Evolutionary conservation across 2,888 invertebrate species (phyloP), one percentile per base, ranked within the genome.

Genomic region (Agonopterix alstromeriana): DNA sequence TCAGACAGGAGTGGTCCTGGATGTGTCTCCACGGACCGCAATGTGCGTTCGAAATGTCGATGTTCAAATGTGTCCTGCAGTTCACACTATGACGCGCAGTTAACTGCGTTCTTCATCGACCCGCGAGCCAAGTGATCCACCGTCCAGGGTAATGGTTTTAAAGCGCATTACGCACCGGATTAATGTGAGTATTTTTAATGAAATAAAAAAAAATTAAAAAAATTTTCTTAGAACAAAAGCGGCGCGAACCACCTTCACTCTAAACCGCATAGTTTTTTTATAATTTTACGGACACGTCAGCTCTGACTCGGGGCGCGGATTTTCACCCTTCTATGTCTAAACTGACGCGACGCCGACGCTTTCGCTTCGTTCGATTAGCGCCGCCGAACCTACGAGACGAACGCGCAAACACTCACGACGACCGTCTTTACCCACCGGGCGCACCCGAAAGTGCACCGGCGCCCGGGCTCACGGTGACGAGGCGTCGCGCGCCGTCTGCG

Each of bases 31-130:
- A 73, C 70, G 75, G 78, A 83, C 84, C 84, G 89, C 90, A 83
- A 90, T 90, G 76, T 90, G 90, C 90, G 90, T 91, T 91, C 90
- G 79, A 91, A 90, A 82, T 82, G 84, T 91, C 90, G 88, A 90
- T 90, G 90, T 83, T 92, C 84, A 84, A 59, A 63, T 85, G 89
- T 87, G 84, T 86, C 77, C 81, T 86, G 84, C 85, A 80, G 70
- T 77, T 85, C 82, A 83, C 81, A 83, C 65, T 74, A 69, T 73
- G 70, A 67, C 77, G 69, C 81, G 77, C 79, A 77, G 70, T 73
- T 80, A 63, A 67, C 86, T 90, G 89, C 90, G 89, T 86, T 90
- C 88, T 90, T 90, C 90, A 90, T 90, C 90, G 90, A 90, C 81
- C 77, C 85, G 84, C 84, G 89, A 90, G 87, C 89, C 89, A 82